phyloP scores from a whole-genome alignment of 2,888 invertebrate species.

The Cetonia aurata region DNA sequence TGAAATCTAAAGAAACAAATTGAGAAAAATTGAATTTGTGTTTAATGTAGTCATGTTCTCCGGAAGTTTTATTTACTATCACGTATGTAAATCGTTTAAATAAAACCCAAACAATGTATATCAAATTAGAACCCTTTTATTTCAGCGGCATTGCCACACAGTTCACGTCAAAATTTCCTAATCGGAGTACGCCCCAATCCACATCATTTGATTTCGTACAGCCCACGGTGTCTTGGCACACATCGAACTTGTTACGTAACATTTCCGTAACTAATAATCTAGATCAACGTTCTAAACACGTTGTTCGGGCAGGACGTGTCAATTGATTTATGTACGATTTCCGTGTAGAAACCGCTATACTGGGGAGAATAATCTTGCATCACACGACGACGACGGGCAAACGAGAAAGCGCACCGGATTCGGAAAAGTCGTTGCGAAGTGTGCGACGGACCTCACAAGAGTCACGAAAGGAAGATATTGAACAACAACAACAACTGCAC shows the following conservation, averaged over 20 bases:
- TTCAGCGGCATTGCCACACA: too few relatives aligned
- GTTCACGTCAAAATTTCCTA: neutral
- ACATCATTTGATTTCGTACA: neutral
- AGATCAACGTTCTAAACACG: conserved; percentile 7
- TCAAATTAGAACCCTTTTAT: too few relatives aligned
- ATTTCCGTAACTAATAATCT: conserved; percentile 1
- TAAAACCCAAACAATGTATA: too few relatives aligned
- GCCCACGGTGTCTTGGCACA: neutral
- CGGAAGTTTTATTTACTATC: too few relatives aligned
- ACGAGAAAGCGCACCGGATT: neutral
- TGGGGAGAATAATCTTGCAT: neutral
- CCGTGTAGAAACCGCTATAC: conserved; percentile 11
- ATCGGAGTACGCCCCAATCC: conserved; percentile 12
- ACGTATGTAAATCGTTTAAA: too few relatives aligned
- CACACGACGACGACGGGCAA: neutral
- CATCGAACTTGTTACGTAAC: neutral
- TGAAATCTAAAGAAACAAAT: too few relatives aligned
- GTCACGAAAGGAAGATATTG: neutral
- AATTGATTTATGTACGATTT: conserved; percentile 14
- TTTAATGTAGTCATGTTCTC: too few relatives aligned
- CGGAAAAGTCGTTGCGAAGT: neutral
- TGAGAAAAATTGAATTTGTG: too few relatives aligned
- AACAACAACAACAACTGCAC: conserved; percentile 3
- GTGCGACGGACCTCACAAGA: conserved; percentile 7
- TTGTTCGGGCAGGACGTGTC: conserved; percentile 5